A percentile compares a stretch with the other conserved stretches of the same genome.
Conservation (phyloP, 2,797 vertebrate genomes). For the Amphiprion clarkii region DNA sequence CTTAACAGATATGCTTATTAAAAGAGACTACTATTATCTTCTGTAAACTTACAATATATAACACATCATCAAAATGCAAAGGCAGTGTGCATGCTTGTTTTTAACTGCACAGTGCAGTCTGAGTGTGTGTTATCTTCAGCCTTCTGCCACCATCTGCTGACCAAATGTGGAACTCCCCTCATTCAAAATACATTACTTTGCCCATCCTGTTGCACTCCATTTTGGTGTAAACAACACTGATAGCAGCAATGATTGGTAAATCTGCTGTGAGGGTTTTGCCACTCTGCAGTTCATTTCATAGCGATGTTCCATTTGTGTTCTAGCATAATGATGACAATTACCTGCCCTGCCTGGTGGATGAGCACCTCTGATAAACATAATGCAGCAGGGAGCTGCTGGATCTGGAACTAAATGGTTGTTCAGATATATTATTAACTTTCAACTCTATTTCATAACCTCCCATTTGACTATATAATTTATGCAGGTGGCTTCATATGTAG, state of each 20-base stretch:
- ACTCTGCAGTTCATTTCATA: slow-evolving; percentile 28
- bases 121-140: slow-evolving; percentile 49
- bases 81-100: slow-evolving; percentile 8
- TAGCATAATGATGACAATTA: slow-evolving; percentile 20
- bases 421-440: not conserved
- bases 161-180: slow-evolving; percentile 67
- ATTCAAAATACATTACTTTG: slow-evolving; percentile 22
- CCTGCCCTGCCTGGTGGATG: slow-evolving; percentile 5
- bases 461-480: not conserved
- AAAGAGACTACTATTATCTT: not conserved
- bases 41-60: not conserved
- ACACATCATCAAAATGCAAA: slow-evolving; percentile 9
- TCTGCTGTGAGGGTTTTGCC: slow-evolving; percentile 7
- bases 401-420: slow-evolving; percentile 15
- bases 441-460: not conserved
- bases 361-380: slow-evolving; percentile 18
- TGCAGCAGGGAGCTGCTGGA: slow-evolving; percentile 19
- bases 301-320: slow-evolving; percentile 8
- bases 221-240: slow-evolving; percentile 35
- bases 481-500: not conserved
- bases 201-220: slow-evolving; percentile 44
- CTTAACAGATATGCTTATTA: not conserved
- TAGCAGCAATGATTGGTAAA: slow-evolving; percentile 20
- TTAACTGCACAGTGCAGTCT: slow-evolving; percentile 1
- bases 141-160: slow-evolving; percentile 83